Base-by-base conservation (phyloP, 2,113 vertebrate genomes). In the Furnarius figulus region DNA sequence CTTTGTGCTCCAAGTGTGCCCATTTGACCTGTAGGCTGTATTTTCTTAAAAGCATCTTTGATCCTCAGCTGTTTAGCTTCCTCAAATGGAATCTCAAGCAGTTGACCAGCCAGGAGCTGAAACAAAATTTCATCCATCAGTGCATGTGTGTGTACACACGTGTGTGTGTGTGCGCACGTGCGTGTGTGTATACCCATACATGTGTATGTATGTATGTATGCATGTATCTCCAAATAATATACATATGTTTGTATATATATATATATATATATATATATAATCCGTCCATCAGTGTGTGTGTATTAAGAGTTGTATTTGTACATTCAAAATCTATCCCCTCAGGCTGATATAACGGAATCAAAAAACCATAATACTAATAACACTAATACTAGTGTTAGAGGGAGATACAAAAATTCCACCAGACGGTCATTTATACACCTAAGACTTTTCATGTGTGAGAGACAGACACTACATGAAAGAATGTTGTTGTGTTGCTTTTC, bases 1-100 rank as follows among this genome's bases (percentile, higher is more conserved):
- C 30, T 86, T 93, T 67, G 5, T 66, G 53, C 44, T 91, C 39
- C 46, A 78, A 50, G 4, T 50, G 47, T 70, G 75, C 20, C n/a
- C 37, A 50, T 95, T 87, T 95, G 65, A 92, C 58, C 47, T 80
- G 24, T 2, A 63, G 20, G n/a, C 72, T 87, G 90, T 72, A 61
- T 93, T 90, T 93, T 86, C 52, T 81, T 87, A 59, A 84, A 77
- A 83, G 5, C 20, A 42, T 12, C 30, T 90, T 87, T 83, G 40
- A 85, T 86, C 56, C 39, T 75, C 68, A 77, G 27, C 49, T 87
- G 53, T 73, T 89, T 66, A 58, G 9, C 31, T 67, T 88, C 49
- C n/a, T 86, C 39, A 89, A 59, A 50, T 23, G 42, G n/a, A 95
- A 87, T 67, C 14, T 20, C 40, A 92, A 74, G 15, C 21, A 80